Conservation (phyloP, 2,113 vertebrate species). For the Cervus canadensis region DNA sequence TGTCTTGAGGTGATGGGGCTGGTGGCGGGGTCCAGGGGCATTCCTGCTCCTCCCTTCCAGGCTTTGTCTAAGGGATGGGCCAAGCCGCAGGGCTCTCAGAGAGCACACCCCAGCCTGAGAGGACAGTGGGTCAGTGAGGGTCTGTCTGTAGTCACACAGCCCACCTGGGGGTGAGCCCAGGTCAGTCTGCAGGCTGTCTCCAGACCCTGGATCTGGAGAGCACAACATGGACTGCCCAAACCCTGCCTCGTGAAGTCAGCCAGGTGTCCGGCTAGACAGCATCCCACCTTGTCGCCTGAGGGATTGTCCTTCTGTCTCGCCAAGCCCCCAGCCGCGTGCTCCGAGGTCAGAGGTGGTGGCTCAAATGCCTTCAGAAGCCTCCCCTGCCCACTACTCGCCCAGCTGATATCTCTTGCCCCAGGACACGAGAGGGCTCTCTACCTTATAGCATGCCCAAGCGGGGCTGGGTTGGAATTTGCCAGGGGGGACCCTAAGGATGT, state of each 20-base stretch:
- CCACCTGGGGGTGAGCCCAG: background rate
- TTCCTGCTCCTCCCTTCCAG: background rate
- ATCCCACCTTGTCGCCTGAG: background rate
- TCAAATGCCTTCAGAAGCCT: background rate
- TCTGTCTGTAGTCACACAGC: background rate
- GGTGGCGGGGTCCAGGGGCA: accelerated
- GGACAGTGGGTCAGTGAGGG: background rate
- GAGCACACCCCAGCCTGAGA: background rate
- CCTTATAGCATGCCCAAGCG: background rate
- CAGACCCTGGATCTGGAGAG: background rate
- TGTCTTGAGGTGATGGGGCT: background rate
- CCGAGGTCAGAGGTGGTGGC: background rate
- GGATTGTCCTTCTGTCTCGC: background rate
- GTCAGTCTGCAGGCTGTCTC: background rate
- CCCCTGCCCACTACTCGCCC: background rate
- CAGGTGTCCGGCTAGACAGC: accelerated
- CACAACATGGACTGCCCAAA: background rate
- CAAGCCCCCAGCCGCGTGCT: background rate
- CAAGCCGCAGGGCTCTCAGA: background rate
- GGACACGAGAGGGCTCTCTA: background rate
- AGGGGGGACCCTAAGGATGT: background rate
- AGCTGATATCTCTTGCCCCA: background rate
- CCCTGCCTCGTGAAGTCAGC: background rate
- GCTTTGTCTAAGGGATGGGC: background rate
- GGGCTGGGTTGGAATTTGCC: background rate